These are phyloP conservation scores for Cenopis cana DNA, from an alignment of 2,888 invertebrate genomes.

Conservation along the genomic window DNA sequence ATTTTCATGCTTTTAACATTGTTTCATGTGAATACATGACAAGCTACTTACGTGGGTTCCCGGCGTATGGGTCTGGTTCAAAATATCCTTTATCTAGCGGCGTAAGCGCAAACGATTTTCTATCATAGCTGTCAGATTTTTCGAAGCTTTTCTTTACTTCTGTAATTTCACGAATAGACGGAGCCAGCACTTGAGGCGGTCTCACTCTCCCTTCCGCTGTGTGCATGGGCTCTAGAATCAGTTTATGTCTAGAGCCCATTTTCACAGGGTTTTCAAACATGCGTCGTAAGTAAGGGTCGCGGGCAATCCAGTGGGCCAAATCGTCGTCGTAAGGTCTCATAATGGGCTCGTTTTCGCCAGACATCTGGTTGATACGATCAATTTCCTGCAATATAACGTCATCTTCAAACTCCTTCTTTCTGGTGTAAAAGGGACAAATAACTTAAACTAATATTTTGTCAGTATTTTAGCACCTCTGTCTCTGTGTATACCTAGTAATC, in stretches of 20 bases:
- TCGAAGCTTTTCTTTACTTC: slow-evolving; percentile 25
- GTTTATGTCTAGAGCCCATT: slow-evolving; percentile 10
- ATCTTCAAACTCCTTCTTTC: neutral
- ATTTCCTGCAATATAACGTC: slow-evolving; percentile 59
- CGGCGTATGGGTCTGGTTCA: slow-evolving; percentile 48
- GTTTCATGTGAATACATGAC: neutral
- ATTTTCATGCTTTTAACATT: too few species aligned
- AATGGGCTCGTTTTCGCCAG: slow-evolving; percentile 49
- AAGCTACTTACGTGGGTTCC: slow-evolving; percentile 53
- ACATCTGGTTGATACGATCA: slow-evolving; percentile 61
- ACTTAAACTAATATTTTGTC: too few species aligned
- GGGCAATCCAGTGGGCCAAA: slow-evolving; percentile 51
- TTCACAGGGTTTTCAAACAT: slow-evolving; percentile 45
- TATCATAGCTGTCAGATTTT: slow-evolving; percentile 42
- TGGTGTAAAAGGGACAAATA: neutral
- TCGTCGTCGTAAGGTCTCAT: slow-evolving; percentile 52
- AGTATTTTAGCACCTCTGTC: too few species aligned
- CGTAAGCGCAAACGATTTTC: slow-evolving; percentile 61
- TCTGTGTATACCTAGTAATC: too few species aligned
- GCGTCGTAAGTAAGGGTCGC: slow-evolving; percentile 50
- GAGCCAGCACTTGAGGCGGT: neutral
- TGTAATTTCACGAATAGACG: slow-evolving; percentile 13
- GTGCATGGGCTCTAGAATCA: slow-evolving; percentile 5
- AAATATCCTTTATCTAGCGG: slow-evolving; percentile 64
- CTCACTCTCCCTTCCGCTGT: neutral